Conservation (phyloP, 2,888 invertebrate species). For the Trichacis sp. region DNA sequence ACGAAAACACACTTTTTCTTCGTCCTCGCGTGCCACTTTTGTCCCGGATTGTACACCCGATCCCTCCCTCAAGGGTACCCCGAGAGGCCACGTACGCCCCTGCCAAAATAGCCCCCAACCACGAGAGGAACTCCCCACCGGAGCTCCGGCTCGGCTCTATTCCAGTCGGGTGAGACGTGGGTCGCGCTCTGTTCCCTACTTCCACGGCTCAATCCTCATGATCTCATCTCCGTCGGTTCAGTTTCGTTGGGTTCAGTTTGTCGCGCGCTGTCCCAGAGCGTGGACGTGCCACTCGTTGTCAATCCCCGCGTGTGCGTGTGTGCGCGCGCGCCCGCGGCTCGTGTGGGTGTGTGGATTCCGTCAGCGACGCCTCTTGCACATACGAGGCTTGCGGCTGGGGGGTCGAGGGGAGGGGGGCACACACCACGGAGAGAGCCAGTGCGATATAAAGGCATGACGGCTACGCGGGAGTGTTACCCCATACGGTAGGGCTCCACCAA, state of each 20-base stretch:
- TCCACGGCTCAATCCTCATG: conserved; percentile 24
- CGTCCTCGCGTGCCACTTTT: no score
- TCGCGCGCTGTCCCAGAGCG: conserved; percentile 57
- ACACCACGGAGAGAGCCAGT: conserved; percentile 1
- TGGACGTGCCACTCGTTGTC: no score
- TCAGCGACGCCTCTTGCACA: conserved; percentile 28
- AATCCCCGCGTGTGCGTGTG: conserved; percentile 40
- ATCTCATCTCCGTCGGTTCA: conserved; percentile 29
- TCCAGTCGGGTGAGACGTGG: conserved; percentile 38
- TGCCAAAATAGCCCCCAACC: conserved; percentile 41
- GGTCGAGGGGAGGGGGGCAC: no score
- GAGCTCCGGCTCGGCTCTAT: conserved; percentile 39
- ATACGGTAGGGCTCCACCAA: conserved; percentile 63
- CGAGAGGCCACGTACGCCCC: conserved; percentile 35
- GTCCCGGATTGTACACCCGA: conserved; percentile 43
- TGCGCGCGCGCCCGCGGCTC: conserved; percentile 25
- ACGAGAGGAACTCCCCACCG: conserved; percentile 32
- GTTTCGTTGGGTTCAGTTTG: conserved; percentile 49
- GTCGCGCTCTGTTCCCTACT: conserved; percentile 42
- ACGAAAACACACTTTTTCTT: no score
- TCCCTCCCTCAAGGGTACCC: conserved; percentile 34
- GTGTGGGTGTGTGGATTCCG: conserved; percentile 35
- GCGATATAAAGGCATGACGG: conserved; percentile 55
- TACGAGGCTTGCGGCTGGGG: no score
- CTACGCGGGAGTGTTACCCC: conserved; percentile 65